Base-by-base conservation (phyloP, 2,797 vertebrate species). In the Myotis myotis region DNA sequence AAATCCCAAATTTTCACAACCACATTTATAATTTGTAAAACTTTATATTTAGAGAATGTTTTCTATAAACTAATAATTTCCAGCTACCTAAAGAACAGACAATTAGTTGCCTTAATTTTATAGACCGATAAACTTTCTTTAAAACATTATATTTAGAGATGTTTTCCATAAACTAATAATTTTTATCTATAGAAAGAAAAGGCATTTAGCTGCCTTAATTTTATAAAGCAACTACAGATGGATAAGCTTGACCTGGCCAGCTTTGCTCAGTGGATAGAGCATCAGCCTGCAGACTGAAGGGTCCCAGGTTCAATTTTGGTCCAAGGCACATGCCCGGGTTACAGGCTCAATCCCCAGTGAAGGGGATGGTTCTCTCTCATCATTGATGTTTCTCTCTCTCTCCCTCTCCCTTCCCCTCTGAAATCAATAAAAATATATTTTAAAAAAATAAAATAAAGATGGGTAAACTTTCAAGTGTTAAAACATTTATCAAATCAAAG, bases 1-100 rank as follows among this genome's bases (percentile, higher is more conserved):
- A 95, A 66, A 28, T 93, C 41, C 47, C 25, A 55, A 57, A 41
- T 88, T 91, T 96, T 83, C 36, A 90, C 53, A 60, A 89, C 17
- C 30, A 87, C 51, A 85, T 82, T 81, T 70, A 62, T 74, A 64
- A 81, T 92, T 95, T 93, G 3, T 12, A 87, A 91, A 79, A 30
- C 13, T 68, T 60, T 60, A 91, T 85, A 57, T 28, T 78, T 74
- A n/a, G n/a, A 91, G 33, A 91, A 80, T 64, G 13, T 79, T 89
- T 75, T 93, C 38, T 62, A 19, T 86, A 82, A 91, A 6, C 15
- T 91, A 87, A 81, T 55, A 47, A 49, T 78, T 83, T 80, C 79
- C 25, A 62, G 89, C 36, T 76, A 55, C 68, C 8, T 85, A 93
- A 71, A 93, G 17, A 68, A 88, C 13, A 80, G 20, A 44, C 6